Evolutionary conservation across 2,888 invertebrate genomes (phyloP), one percentile per base, ranked within the genome.

Genomic region (Gastrophysa polygoni): DNA sequence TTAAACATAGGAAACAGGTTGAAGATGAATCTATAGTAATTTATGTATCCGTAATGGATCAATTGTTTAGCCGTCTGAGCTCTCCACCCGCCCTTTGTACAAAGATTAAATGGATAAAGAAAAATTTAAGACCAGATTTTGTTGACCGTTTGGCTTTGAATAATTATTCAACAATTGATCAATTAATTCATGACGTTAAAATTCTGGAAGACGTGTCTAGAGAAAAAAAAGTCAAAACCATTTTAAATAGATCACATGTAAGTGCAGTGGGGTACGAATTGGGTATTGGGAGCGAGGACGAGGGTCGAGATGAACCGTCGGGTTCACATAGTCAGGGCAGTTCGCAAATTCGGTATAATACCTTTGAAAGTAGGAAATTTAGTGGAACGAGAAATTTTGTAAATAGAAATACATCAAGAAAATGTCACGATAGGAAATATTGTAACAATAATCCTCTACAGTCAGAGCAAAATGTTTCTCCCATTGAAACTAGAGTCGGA

Each of bases 1-100:
- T 62, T 14, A 49, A 48, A 58, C 6, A 32, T 11, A 50, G 57
- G 7, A 58, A 47, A 32, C 58, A 24, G 7, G 24, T 24, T 5
- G 24, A 24, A 24, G 38, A 38, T 38, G 38, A 38, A 11, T 38
- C 38, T 11, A 16, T 38, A 14, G 38, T 38, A 11, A 11, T 38
- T 38, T 38, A 14, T 8, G 38, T 38, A 2, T 11, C 38, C 4
- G 38, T 38, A 4, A 38, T 38, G 38, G 38, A 38, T 6, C 38
- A 38, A 16, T 38, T 38, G 38, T 38, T 38, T 38, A 38, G 10
- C 10, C n/a, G 38, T 14, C 16, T 38, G 16, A 16, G 38, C 16
- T 14, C n/a, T 38, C 38, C 38, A 38, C 38, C 38, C n/a, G 38
- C 38, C n/a, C n/a, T 38, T 4, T 38, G n/a, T 11, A 38, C 38